These are phyloP conservation scores for Fabriciana adippe DNA, from an alignment of 2,888 invertebrate species.

Conservation along the genomic window DNA sequence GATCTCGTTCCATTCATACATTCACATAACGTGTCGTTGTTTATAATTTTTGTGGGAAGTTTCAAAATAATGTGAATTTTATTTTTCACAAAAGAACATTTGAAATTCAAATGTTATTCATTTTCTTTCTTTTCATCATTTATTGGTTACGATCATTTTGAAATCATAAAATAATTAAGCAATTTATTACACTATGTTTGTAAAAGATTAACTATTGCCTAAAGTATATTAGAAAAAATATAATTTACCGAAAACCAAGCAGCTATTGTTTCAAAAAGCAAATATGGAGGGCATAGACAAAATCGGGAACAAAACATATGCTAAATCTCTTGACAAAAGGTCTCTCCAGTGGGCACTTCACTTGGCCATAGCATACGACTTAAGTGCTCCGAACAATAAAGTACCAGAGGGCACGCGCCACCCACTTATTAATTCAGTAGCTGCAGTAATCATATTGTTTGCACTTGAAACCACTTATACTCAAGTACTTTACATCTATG, in stretches of 20 bases:
- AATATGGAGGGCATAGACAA: no score
- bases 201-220: no score
- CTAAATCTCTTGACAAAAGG: no score
- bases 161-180: no score
- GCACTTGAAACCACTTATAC: constrained; percentile 36
- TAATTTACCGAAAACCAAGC: no score
- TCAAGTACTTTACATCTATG: constrained; percentile 26
- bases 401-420: constrained; percentile 34
- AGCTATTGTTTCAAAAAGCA: no score
- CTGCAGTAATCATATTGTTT: constrained; percentile 38
- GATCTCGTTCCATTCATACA: constrained; percentile 12
- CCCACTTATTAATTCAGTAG: constrained; percentile 39
- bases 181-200: no score
- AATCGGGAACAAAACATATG: no score
- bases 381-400: constrained; percentile 28
- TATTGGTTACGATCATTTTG: no score
- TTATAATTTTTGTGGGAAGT: constrained; percentile 1
- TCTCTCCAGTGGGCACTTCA: not conserved
- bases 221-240: no score
- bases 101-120: not conserved
- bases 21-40: constrained; percentile 8
- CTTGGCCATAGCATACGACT: not conserved
- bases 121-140: no score
- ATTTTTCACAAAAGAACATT: not conserved
- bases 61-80: not conserved